Percentiles rank a stretch among this genome's conserved stretches.
Conservation (phyloP, 2,113 vertebrate genomes). For the Oncorhynchus tshawytscha region DNA sequence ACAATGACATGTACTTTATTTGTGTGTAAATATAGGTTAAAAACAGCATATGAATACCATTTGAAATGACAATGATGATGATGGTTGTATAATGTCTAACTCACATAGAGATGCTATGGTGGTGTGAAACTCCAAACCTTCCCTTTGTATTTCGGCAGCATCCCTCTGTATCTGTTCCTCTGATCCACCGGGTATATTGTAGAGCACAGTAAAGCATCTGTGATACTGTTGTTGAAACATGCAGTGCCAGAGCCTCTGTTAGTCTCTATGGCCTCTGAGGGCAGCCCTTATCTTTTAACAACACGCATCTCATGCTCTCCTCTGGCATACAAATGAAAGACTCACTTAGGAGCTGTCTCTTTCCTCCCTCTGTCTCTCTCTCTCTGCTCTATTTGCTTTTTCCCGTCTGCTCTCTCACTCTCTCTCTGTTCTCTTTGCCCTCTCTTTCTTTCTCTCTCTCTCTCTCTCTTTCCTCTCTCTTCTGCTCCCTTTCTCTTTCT, state of each 20-base stretch:
- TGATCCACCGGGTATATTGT: conserved; percentile 44
- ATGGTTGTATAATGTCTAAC: background rate
- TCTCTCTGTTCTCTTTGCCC: background rate
- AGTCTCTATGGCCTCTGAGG: conserved; percentile 67
- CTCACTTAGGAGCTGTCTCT: conserved; percentile 60
- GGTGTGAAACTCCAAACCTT: conserved; percentile 18
- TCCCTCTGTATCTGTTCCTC: conserved; percentile 60
- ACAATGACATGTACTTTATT: too few species aligned
- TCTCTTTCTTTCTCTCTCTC: background rate
- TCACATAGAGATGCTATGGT: background rate
- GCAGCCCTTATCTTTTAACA: conserved; percentile 76
- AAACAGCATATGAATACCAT: background rate
- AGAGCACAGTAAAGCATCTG: conserved; percentile 54
- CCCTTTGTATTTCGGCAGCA: conserved; percentile 36
- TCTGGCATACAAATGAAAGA: conserved; percentile 73
- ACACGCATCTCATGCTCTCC: conserved; percentile 70
- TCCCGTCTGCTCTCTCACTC: background rate
- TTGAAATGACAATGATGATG: too few species aligned
- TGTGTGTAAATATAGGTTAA: background rate
- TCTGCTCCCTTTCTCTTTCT: background rate
- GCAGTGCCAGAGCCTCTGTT: conserved; percentile 62
- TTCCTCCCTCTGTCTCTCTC: conserved; percentile 18
- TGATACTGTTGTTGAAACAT: conserved; percentile 62
- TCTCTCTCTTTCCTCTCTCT: conserved; percentile 21
- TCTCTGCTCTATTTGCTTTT: conserved; percentile 4